Evolutionary conservation across 2,888 invertebrate genomes (phyloP).

Genomic region (Lutraria lutraria): DNA sequence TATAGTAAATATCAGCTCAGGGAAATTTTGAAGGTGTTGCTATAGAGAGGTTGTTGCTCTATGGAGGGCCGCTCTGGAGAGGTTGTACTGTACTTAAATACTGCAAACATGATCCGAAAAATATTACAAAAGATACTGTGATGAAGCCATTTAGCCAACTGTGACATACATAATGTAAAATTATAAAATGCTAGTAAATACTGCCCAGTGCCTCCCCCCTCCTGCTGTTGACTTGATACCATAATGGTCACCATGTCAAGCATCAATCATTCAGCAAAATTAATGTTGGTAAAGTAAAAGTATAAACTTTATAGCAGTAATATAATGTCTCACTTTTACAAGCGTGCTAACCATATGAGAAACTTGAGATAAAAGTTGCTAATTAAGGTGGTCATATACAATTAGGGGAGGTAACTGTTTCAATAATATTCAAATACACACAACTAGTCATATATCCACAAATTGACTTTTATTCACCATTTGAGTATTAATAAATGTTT

Average conservation of each 20-base stretch:
- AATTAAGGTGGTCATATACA: background rate
- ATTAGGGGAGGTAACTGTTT: background rate
- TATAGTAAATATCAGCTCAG: no score
- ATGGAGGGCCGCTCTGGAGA: no score
- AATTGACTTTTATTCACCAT: background rate
- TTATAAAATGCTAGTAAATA: background rate
- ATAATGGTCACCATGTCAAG: background rate
- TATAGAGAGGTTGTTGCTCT: no score
- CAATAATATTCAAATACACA: background rate
- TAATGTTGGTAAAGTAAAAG: background rate
- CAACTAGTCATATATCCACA: background rate
- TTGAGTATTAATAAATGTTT: background rate
- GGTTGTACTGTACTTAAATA: background rate
- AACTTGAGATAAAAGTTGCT: no score
- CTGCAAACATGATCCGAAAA: background rate
- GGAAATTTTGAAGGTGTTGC: no score
- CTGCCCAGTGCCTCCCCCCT: background rate
- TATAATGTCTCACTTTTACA: background rate
- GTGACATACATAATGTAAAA: background rate
- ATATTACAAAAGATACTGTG: background rate
- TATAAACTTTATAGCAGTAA: conserved; percentile 6
- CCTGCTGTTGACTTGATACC: background rate
- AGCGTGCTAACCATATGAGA: no score
- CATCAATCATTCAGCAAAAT: no score
- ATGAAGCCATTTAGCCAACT: background rate